Base-by-base conservation (phyloP, 2,797 vertebrate species). In the Champsocephalus gunnari region DNA sequence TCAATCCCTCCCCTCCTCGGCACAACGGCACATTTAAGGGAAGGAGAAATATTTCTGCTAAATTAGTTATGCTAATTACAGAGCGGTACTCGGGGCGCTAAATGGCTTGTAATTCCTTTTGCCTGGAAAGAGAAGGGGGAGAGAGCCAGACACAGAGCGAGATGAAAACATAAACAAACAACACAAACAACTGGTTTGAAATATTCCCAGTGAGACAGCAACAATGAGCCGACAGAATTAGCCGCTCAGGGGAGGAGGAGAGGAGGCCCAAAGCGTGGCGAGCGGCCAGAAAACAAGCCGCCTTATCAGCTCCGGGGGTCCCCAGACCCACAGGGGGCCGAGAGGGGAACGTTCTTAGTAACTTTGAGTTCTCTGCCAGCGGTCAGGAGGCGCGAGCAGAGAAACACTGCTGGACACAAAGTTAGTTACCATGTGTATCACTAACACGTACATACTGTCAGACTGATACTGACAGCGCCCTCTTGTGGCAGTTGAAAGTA, bases 51-150 rank as follows among this genome's bases (percentile, higher is more conserved):
- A 94, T 94, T 95, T 95, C 92, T 92, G 92, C 93, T 95, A 93
- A 95, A 95, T 96, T 95, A 94, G 93, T 94, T 92, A 93, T 95
- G 94, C 91, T 94, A 95, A 96, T 96, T 94, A 93, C 93, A 92
- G 90, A 85, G 87, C 88, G 81, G 87, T 82, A 94, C 94, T 95
- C 92, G 89, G 34, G 67, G 83, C 78, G 75, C 91, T 94, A 94
- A 95, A 95, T 93, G 90, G 91, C 92, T 94, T 95, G 95, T 94
- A 95, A 95, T 95, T 94, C 87, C 86, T 92, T 92, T 90, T 61
- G 92, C 92, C 86, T 93, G 89, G 89, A 92, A 92, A 91, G 92
- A 93, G 90, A 91, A 66, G 79, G 82, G 82, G 87, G 91, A 91
- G 87, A 85, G 74, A 71, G 89, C 80, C 84, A 84, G 83, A 83